A percentile compares a stretch with the other conserved stretches of the same genome.
phyloP scores from a whole-genome alignment of 1,140 invertebrate genomes.

The Mamestra configurata region DNA sequence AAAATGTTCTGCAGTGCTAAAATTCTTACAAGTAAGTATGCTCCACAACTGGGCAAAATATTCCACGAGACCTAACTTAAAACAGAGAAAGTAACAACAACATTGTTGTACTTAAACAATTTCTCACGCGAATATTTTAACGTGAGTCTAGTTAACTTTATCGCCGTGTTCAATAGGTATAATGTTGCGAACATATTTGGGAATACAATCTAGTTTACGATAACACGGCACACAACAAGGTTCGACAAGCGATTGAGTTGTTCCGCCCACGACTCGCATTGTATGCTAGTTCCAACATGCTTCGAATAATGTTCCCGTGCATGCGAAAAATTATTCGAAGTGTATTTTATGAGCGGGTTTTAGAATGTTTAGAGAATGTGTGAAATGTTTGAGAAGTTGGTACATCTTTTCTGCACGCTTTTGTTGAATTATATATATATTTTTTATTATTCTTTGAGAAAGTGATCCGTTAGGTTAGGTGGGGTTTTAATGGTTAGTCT shows the following conservation, averaged over 20 bases:
- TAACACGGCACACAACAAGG: slow-evolving; percentile 32
- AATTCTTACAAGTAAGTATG: too few species aligned
- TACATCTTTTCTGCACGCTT: background rate
- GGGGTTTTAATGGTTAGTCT: too few species aligned
- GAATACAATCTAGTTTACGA: slow-evolving; percentile 40
- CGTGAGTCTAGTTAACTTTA: slow-evolving; percentile 7
- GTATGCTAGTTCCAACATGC: slow-evolving; percentile 41
- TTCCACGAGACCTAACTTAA: too few species aligned
- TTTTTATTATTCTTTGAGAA: too few species aligned
- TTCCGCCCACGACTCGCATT: slow-evolving; percentile 55
- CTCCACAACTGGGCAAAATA: too few species aligned
- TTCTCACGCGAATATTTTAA: slow-evolving; percentile 14
- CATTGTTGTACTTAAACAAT: background rate
- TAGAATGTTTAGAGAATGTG: slow-evolving; percentile 29
- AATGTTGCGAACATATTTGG: slow-evolving; percentile 44
- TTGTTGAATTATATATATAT: background rate
- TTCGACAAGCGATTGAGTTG: slow-evolving; percentile 59
- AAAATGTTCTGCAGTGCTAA: too few species aligned
- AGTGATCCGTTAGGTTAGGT: too few species aligned
- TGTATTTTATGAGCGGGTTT: slow-evolving; percentile 27
- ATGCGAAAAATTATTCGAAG: slow-evolving; percentile 41
- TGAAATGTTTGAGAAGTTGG: background rate
- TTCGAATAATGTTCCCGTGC: slow-evolving; percentile 41
- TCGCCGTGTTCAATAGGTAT: slow-evolving; percentile 27
- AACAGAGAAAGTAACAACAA: background rate